A percentile compares a stretch with the other conserved stretches of the same genome.
Evolutionary conservation across 2,888 invertebrate species (phyloP).

Genomic region (Drepana falcataria): DNA sequence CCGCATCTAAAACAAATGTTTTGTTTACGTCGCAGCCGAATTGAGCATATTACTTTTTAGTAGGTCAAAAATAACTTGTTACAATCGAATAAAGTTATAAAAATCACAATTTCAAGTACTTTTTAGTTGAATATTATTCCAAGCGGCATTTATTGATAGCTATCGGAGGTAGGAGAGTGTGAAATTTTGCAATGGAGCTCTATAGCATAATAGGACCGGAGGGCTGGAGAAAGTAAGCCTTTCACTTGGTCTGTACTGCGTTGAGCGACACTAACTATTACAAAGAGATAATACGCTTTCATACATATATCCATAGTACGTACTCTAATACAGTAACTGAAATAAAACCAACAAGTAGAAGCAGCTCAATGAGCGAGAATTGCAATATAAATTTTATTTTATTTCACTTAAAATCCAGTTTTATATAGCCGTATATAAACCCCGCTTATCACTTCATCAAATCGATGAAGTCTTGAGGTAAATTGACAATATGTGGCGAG

Average conservation of each 20-base stretch:
- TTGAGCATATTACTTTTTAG: too few relatives aligned
- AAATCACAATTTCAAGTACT: too few relatives aligned
- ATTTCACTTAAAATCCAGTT: conserved; percentile 7
- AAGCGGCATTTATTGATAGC: conserved; percentile 41
- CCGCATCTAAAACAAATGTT: too few relatives aligned
- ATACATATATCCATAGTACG: conserved; percentile 34
- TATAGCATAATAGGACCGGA: conserved; percentile 60
- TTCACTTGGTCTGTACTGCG: conserved; percentile 59
- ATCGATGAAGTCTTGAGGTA: conserved; percentile 22
- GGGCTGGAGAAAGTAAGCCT: conserved; percentile 75
- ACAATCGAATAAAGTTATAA: too few relatives aligned
- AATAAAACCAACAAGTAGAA: conserved; percentile 14
- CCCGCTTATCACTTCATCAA: conserved; percentile 23
- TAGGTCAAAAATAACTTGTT: too few relatives aligned
- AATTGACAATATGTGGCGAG: conserved; percentile 10
- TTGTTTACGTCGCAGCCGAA: too few relatives aligned
- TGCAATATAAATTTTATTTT: conserved; percentile 11
- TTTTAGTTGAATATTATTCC: too few relatives aligned
- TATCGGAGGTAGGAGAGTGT: conserved; percentile 57
- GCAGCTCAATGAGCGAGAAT: conserved; percentile 9
- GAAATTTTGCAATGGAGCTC: conserved; percentile 66
- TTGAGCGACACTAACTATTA: conserved; percentile 44
- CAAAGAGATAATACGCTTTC: conserved; percentile 58
- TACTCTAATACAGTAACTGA: conserved; percentile 27
- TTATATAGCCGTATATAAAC: conserved; percentile 5